Conservation (phyloP, 2,888 invertebrate species). For the Bibio marci region DNA sequence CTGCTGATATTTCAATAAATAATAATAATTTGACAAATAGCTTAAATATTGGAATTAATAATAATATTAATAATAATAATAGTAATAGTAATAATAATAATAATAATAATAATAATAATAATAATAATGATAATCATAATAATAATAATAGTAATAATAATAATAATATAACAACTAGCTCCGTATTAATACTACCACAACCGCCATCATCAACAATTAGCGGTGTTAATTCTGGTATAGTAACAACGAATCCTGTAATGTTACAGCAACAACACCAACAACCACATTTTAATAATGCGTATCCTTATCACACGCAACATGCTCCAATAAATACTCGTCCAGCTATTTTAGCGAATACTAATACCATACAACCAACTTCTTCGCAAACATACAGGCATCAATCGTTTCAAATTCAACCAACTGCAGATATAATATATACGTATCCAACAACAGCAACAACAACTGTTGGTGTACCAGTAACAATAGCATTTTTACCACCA, state of each 20-base stretch:
- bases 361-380: too few species aligned
- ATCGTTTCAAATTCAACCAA: slow-evolving; percentile 31
- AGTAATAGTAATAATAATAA: slow-evolving; percentile 5
- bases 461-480: too few species aligned
- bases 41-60: slow-evolving; percentile 11
- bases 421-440: slow-evolving; percentile 38
- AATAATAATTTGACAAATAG: slow-evolving; percentile 14
- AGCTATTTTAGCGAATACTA: slow-evolving; percentile 21
- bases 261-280: slow-evolving; percentile 5
- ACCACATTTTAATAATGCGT: slow-evolving; percentile 17
- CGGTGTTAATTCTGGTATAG: too few species aligned
- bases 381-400: too few species aligned
- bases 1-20: slow-evolving; percentile 6
- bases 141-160: too few species aligned
- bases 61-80: background rate
- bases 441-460: slow-evolving; percentile 17
- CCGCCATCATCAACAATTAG: too few species aligned
- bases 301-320: slow-evolving; percentile 23
- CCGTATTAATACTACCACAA: too few species aligned
- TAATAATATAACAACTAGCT: too few species aligned
- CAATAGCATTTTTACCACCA: slow-evolving; percentile 11
- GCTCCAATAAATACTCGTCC: slow-evolving; percentile 17
- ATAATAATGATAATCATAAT: slow-evolving; percentile 11
- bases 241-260: too few species aligned
- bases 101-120: slow-evolving; percentile 8